Percentiles rank a stretch among this genome's conserved stretches.
Conservation (phyloP, 2,797 vertebrate species). For the Takifugu ocellatus region DNA sequence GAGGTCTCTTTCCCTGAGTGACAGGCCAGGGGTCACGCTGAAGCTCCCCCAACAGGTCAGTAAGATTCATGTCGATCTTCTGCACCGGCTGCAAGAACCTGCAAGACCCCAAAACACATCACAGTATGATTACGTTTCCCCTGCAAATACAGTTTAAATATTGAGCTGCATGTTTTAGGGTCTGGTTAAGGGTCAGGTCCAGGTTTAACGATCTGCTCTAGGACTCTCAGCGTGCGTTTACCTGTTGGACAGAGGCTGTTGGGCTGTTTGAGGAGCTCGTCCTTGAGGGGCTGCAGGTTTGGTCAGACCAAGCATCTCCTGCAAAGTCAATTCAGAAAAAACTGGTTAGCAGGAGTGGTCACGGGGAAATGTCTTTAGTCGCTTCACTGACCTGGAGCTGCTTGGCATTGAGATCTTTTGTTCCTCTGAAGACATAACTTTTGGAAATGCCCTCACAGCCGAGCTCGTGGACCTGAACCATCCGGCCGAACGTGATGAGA, state of each 20-base stretch:
- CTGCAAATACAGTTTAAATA: too few relatives aligned
- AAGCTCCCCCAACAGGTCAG: conserved; percentile 93
- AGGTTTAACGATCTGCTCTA: too few relatives aligned
- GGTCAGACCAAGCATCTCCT: conserved; percentile 94
- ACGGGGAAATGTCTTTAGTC: too few relatives aligned
- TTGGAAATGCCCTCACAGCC: conserved; percentile 97
- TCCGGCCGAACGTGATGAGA: conserved; percentile 94
- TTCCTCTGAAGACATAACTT: conserved; percentile 95
- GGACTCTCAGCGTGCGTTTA: conserved; percentile 36
- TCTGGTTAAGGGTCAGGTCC: too few relatives aligned
- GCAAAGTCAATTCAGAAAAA: conserved; percentile 17
- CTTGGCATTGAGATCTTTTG: conserved; percentile 91
- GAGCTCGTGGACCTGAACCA: conserved; percentile 96
- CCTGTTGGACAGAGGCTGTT: conserved; percentile 90
- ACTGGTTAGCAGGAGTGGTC: background rate
- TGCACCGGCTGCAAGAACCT: conserved; percentile 96
- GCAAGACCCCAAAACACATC: background rate
- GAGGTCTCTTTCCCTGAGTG: conserved; percentile 89
- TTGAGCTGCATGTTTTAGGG: background rate
- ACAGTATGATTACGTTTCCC: background rate
- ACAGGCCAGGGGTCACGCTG: conserved; percentile 97
- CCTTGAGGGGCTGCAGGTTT: conserved; percentile 85
- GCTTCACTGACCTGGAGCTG: conserved; percentile 84
- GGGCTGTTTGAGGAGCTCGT: conserved; percentile 84
- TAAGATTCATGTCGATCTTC: conserved; percentile 98